Evolutionary conservation across 2,888 invertebrate species (phyloP).

Genomic region (Euzophera pinguis): DNA sequence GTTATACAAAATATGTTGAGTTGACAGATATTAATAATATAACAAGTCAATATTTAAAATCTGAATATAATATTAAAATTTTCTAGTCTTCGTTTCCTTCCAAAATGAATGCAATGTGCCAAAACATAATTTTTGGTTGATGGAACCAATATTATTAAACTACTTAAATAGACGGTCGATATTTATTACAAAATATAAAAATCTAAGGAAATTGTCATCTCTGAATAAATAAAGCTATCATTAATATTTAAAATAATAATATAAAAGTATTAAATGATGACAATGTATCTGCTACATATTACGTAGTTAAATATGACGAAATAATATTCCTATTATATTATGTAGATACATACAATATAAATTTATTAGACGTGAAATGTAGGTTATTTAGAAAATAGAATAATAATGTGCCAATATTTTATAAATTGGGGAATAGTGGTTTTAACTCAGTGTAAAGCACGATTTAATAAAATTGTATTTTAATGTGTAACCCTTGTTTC

Average conservation of each 20-base stretch:
- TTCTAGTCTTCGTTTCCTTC: no score
- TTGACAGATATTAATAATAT: no score
- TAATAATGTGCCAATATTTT: constrained; percentile 44
- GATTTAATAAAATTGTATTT: constrained; percentile 27
- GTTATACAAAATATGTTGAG: no score
- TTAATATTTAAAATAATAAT: background rate
- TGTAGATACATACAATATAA: constrained; percentile 27
- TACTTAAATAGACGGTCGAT: no score
- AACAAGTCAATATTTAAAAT: no score
- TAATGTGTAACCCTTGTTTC: constrained; percentile 38
- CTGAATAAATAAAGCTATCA: background rate
- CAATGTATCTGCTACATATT: constrained; percentile 17
- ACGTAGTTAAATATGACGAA: constrained; percentile 27
- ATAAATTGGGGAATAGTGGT: constrained; percentile 34
- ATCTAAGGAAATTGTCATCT: no score
- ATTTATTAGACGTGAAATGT: constrained; percentile 42
- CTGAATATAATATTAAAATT: no score
- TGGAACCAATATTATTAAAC: constrained; percentile 3
- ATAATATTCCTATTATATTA: constrained; percentile 48
- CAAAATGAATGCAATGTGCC: background rate
- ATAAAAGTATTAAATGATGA: constrained; percentile 16
- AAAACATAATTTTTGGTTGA: background rate
- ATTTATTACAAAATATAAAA: no score
- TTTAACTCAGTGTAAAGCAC: constrained; percentile 38
- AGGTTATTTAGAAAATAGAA: constrained; percentile 33